phyloP scores from a whole-genome alignment of 2,113 vertebrate species.

The Eubucco bourcierii region DNA sequence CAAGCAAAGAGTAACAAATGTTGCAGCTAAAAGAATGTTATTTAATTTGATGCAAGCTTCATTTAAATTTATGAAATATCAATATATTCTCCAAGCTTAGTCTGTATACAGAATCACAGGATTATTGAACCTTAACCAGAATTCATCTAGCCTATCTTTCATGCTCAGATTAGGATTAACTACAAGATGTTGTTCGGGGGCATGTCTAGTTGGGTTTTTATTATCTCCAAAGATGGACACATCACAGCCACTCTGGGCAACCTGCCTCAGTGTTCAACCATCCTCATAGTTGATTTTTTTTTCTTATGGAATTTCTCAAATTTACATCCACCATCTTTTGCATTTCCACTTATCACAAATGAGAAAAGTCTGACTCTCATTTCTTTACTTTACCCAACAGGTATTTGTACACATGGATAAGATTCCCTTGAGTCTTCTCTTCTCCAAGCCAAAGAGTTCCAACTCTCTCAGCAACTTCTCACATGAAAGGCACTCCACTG shows the following conservation, averaged over 20 bases:
- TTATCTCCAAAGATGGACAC: too few relatives aligned
- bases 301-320: neutral
- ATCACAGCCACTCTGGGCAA: too few relatives aligned
- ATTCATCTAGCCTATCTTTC: neutral
- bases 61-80: neutral
- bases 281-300: neutral
- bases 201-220: too few relatives aligned
- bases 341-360: neutral
- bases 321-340: neutral
- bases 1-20: neutral
- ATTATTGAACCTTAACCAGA: neutral
- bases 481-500: too few relatives aligned
- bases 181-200: neutral
- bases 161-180: neutral
- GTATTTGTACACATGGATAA: neutral
- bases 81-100: neutral
- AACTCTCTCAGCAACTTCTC: too few relatives aligned
- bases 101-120: too few relatives aligned
- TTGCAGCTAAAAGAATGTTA: neutral
- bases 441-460: too few relatives aligned
- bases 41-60: neutral
- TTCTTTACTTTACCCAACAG: neutral
- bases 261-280: too few relatives aligned
- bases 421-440: neutral
- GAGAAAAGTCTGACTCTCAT: neutral